These are phyloP conservation scores for Oscheius myriophilus DNA, from an alignment of 2,888 invertebrate genomes.

Conservation along the genomic window DNA sequence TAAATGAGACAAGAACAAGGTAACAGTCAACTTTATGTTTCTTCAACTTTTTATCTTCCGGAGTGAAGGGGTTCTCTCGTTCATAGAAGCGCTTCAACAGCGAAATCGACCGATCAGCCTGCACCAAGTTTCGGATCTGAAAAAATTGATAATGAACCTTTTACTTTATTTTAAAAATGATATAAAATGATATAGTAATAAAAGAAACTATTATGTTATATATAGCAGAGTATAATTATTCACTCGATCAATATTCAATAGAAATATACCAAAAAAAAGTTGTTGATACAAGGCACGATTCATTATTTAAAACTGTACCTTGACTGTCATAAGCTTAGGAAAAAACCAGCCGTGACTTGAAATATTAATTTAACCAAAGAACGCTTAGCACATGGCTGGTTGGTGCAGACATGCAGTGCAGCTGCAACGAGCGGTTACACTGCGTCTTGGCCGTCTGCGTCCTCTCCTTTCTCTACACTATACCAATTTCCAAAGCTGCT, in stretches of 20 bases:
- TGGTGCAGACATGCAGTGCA: too few species aligned
- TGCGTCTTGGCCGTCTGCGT: background rate
- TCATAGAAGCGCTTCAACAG: conserved; percentile 93
- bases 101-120: conserved; percentile 81
- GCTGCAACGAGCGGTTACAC: background rate
- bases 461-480: background rate
- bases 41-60: conserved; percentile 63
- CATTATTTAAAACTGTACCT: too few species aligned
- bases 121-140: conserved; percentile 20
- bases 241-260: too few species aligned
- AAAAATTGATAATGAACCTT: too few species aligned
- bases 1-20: background rate
- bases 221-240: too few species aligned
- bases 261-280: too few species aligned
- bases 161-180: background rate
- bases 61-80: conserved; percentile 83
- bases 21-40: conserved; percentile 40
- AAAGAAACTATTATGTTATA: too few species aligned
- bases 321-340: too few species aligned
- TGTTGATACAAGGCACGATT: too few species aligned
- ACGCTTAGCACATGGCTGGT: background rate
- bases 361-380: background rate
- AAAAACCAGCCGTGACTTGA: too few species aligned
- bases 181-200: too few species aligned
- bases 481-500: too few species aligned